phyloP scores from a whole-genome alignment of 2,888 invertebrate species.

The Drosophila affinis region DNA sequence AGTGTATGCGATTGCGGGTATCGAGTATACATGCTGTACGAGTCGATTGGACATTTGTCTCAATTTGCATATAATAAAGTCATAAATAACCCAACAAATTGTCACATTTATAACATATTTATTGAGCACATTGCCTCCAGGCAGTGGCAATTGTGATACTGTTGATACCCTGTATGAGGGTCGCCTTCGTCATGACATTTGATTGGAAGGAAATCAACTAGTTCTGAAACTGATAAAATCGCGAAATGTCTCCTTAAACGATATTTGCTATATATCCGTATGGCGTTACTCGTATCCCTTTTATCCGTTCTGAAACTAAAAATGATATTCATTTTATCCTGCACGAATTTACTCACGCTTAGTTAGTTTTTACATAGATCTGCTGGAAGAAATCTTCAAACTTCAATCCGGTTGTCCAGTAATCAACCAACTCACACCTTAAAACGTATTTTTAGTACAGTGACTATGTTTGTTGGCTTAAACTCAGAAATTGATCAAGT shows the following conservation, averaged over 20 bases:
- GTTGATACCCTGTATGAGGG: conserved; percentile 1
- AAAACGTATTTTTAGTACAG: not conserved
- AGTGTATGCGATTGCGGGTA: conserved; percentile 15
- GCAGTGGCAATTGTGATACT: not conserved
- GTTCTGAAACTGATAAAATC: too few species aligned
- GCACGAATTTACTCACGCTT: too few species aligned
- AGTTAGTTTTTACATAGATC: not conserved
- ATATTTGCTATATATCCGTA: too few species aligned
- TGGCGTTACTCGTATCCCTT: too few species aligned
- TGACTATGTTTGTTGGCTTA: not conserved
- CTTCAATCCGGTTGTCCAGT: not conserved
- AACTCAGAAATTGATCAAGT: not conserved
- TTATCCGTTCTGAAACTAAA: too few species aligned
- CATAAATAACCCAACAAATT: conserved; percentile 70
- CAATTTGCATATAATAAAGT: conserved; percentile 75
- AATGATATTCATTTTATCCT: too few species aligned
- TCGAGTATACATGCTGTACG: conserved; percentile 30
- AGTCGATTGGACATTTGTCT: conserved; percentile 50
- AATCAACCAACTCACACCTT: conserved; percentile 7
- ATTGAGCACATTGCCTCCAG: conserved; percentile 48
- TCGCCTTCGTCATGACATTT: too few species aligned
- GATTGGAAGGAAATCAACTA: too few species aligned
- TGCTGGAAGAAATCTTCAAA: not conserved
- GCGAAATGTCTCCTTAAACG: too few species aligned
- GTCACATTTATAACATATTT: conserved; percentile 67